These are phyloP conservation scores for Cisticola juncidis DNA, from an alignment of 2,113 vertebrate species.

Conservation along the genomic window DNA sequence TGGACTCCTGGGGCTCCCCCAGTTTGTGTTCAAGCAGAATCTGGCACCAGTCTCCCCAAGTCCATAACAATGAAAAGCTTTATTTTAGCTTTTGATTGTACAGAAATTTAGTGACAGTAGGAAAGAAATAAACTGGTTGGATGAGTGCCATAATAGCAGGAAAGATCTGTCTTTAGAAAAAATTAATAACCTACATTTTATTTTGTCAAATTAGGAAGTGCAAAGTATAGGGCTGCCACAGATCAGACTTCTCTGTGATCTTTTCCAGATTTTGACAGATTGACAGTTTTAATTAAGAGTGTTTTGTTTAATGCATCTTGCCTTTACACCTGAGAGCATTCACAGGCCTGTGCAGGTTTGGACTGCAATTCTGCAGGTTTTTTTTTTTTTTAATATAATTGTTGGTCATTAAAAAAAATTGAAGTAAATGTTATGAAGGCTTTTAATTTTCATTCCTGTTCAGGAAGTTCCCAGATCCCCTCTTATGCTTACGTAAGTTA, in stretches of 20 bases:
- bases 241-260: neutral
- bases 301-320: slow-evolving; percentile 7
- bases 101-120: neutral
- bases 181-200: neutral
- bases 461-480: neutral
- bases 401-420: slow-evolving; percentile 25
- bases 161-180: neutral
- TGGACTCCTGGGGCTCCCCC: slow-evolving; percentile 4
- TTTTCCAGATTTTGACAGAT: neutral
- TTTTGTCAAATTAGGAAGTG: neutral
- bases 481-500: neutral
- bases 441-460: slow-evolving; percentile 35
- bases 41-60: neutral
- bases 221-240: neutral
- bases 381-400: neutral
- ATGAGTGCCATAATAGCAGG: neutral
- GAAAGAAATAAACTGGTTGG: neutral
- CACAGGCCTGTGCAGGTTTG: slow-evolving; percentile 26
- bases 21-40: neutral
- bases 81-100: slow-evolving; percentile 14
- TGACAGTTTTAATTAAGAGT: slow-evolving; percentile 35
- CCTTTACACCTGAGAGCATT: neutral
- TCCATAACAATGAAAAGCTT: neutral
- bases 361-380: neutral
- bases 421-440: neutral